Evolutionary conservation across 2,797 vertebrate genomes (phyloP).

Genomic region (Synaphobranchus kaupii): DNA sequence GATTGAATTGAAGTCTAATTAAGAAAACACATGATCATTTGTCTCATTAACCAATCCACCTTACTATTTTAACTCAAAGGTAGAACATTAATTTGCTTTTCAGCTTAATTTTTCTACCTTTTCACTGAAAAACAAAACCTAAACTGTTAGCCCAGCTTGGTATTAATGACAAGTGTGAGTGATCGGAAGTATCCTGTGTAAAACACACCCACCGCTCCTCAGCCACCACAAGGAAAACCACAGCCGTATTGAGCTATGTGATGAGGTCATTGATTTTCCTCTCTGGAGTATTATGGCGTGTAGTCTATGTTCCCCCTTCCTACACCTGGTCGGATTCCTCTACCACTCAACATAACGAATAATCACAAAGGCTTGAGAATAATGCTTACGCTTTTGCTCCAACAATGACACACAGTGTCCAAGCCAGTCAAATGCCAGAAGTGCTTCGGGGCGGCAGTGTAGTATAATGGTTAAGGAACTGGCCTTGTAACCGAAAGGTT

Average conservation of each 20-base stretch:
- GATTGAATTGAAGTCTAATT: no score
- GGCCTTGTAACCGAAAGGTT: no score
- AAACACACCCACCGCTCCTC: background rate
- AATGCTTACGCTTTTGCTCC: background rate
- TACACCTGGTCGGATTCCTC: background rate
- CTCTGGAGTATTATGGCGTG: background rate
- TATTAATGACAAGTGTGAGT: slow-evolving; percentile 3
- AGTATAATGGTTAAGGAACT: no score
- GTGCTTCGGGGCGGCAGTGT: no score
- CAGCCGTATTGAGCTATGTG: background rate
- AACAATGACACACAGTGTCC: background rate
- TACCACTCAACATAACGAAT: background rate
- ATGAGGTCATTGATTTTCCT: background rate
- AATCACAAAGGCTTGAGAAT: background rate
- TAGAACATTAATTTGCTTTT: background rate
- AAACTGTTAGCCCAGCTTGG: no score
- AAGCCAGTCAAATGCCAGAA: background rate
- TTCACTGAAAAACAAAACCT: background rate
- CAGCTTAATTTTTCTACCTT: background rate
- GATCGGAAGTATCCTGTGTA: background rate
- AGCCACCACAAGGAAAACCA: background rate
- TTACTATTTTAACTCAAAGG: background rate
- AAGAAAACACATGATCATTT: background rate
- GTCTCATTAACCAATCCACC: background rate
- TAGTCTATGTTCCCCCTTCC: background rate